These are phyloP conservation scores for Spinus olivaceus DNA, from an alignment of 2,797 vertebrate genomes.

Conservation along the genomic window DNA sequence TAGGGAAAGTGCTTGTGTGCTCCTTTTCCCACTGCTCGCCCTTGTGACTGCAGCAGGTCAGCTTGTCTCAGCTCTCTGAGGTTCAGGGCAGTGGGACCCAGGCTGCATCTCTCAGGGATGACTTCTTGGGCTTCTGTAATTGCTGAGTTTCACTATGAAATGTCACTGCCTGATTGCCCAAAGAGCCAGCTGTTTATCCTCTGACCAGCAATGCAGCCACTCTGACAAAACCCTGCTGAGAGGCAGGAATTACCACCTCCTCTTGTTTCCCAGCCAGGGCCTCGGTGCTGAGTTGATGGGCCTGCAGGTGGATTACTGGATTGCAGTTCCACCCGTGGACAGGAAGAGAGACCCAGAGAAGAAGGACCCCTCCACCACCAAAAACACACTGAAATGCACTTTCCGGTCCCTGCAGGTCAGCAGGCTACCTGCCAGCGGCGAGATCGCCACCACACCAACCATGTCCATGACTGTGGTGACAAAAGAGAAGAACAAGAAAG, in stretches of 20 bases:
- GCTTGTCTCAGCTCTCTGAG: not conserved
- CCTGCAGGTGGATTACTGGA: conserved; percentile 98
- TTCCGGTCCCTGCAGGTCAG: conserved; percentile 99
- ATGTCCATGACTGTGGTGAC: conserved; percentile 99
- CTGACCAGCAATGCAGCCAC: not conserved
- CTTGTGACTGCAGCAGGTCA: not conserved
- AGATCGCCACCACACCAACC: conserved; percentile 81
- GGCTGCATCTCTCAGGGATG: not conserved
- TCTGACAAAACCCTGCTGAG: not conserved
- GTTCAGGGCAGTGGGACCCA: not conserved
- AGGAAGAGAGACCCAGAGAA: conserved; percentile 92
- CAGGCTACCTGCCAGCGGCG: conserved; percentile 87
- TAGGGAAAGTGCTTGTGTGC: not conserved
- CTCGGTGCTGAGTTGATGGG: conserved; percentile 89
- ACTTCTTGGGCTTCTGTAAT: not conserved
- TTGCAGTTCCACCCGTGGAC: conserved; percentile 78
- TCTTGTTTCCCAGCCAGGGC: conserved; percentile 71
- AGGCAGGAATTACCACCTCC: not conserved
- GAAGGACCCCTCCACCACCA: conserved; percentile 87
- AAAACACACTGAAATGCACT: conserved; percentile 98
- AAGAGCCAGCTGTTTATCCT: not conserved
- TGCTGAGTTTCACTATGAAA: not conserved
- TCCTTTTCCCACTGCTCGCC: fast-evolving
- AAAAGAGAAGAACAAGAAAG: conserved; percentile 99
- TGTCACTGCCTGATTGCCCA: not conserved